Base-by-base conservation (phyloP, 2,113 vertebrate species). In the Zosterops pallidus region DNA sequence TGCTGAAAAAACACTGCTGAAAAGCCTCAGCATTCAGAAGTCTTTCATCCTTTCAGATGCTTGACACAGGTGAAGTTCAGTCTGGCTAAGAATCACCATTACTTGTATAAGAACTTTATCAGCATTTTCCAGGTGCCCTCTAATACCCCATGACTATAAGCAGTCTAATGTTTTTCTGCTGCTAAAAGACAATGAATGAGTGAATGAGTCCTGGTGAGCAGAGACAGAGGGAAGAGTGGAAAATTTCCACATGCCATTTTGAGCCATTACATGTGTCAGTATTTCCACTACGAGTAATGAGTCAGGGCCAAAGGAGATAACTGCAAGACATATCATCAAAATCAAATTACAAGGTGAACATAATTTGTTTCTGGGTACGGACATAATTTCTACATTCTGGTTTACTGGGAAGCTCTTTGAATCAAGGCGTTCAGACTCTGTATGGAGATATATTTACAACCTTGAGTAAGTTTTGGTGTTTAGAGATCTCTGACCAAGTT, bases 331-430 rank as follows among this genome's bases (percentile, higher is more conserved):
- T 33, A 89, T 60, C 46, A 90, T 78, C 60, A 95, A 94, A 94
- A 95, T 85, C 50, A 87, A 94, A 94, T 91, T 96, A 92, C n/a
- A 50, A 91, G 52, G 86, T 84, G 64, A 88, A 79, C 25, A 75
- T 79, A 78, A 91, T 92, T 93, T 89, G 72, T 68, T 92, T 82
- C 83, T 91, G 65, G 19, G 9, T 72, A 82, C 1, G 2, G 44
- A 55, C 18, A 9, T 95, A 92, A 95, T 95, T 86, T 57, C 28
- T 82, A 19, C 1, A 0, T 39, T 71, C 79, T 94, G 62, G 29
- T 88, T 79, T 74, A 50, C 57, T 85, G 29, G 24, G 39, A 86
- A 81, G 49, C 37, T 83, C 46, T 87, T 44, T 84, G 39, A 75
- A 90, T 62, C 14, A 60, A 92, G n/a, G 44, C 41, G 81, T 68